Evolutionary conservation across 2,888 invertebrate species (phyloP).

Genomic region (Vesta saturnalis): DNA sequence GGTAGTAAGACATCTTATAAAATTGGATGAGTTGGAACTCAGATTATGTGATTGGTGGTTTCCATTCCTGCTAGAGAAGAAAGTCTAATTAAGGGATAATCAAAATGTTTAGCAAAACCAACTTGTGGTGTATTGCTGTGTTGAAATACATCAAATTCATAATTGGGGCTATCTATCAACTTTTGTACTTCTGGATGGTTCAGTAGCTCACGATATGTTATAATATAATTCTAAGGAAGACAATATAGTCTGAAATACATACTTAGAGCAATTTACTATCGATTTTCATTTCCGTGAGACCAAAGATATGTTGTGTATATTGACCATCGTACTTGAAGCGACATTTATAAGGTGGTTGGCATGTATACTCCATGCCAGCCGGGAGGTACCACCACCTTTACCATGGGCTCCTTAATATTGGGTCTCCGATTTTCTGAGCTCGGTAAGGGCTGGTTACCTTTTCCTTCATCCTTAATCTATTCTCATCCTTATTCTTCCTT

Average conservation of each 20-base stretch:
- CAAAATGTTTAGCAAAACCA: conserved; percentile 66
- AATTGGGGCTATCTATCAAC: conserved; percentile 52
- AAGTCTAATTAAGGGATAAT: conserved; percentile 66
- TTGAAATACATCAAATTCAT: conserved; percentile 67
- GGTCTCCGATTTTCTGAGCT: too few relatives aligned
- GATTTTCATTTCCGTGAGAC: too few relatives aligned
- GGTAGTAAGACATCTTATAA: conserved; percentile 52
- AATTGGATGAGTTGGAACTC: conserved; percentile 65
- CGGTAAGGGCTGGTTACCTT: too few relatives aligned
- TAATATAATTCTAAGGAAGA: conserved; percentile 19
- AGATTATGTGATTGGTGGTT: conserved; percentile 65
- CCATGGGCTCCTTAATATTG: too few relatives aligned
- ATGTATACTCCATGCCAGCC: too few relatives aligned
- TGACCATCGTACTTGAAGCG: too few relatives aligned
- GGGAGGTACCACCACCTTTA: too few relatives aligned
- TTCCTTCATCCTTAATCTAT: too few relatives aligned
- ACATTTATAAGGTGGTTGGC: too few relatives aligned
- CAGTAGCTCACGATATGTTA: conserved; percentile 18
- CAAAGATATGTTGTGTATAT: too few relatives aligned
- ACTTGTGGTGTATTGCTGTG: conserved; percentile 63
- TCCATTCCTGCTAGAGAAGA: conserved; percentile 64
- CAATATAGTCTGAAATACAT: conserved; percentile 3
- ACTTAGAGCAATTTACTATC: background rate
- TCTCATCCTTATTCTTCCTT: too few relatives aligned
- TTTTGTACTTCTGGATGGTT: conserved; percentile 49